Conservation (phyloP, 2,113 vertebrate species). For the Zosterops borbonicus region DNA sequence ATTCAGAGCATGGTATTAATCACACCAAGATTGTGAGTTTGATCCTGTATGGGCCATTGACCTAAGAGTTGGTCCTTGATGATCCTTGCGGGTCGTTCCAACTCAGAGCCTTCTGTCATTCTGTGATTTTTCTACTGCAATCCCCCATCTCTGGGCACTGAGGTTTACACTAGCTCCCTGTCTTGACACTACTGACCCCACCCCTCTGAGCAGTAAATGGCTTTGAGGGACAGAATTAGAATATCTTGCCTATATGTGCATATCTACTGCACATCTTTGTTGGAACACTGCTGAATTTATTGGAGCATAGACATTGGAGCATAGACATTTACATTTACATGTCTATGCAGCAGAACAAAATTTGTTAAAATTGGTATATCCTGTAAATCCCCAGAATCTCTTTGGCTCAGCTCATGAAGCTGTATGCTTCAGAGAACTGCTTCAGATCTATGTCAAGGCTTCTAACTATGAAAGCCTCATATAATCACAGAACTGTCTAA, state of each 20-base stretch:
- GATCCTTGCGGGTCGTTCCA: neutral
- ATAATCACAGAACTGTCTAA: neutral
- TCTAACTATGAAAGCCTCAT: neutral
- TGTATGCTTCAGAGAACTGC: neutral
- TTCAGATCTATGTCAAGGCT: constrained; percentile 9
- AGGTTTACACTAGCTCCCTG: neutral
- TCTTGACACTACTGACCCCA: neutral
- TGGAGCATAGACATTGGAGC: neutral
- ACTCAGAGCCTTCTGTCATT: neutral
- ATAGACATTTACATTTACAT: neutral
- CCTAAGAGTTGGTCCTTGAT: neutral
- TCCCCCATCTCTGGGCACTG: too few relatives aligned
- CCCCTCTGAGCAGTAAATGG: neutral
- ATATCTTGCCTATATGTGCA: neutral
- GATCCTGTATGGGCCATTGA: neutral
- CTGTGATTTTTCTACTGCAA: neutral
- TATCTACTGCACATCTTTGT: neutral
- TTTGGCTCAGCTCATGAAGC: neutral
- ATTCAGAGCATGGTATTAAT: neutral
- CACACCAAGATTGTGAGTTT: too few relatives aligned
- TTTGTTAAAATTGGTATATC: neutral
- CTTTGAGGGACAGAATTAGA: neutral
- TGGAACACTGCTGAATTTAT: neutral
- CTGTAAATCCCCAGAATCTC: neutral
- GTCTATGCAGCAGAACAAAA: neutral